Conservation (phyloP, 2,888 invertebrate genomes). For the Embidobia sp. region DNA sequence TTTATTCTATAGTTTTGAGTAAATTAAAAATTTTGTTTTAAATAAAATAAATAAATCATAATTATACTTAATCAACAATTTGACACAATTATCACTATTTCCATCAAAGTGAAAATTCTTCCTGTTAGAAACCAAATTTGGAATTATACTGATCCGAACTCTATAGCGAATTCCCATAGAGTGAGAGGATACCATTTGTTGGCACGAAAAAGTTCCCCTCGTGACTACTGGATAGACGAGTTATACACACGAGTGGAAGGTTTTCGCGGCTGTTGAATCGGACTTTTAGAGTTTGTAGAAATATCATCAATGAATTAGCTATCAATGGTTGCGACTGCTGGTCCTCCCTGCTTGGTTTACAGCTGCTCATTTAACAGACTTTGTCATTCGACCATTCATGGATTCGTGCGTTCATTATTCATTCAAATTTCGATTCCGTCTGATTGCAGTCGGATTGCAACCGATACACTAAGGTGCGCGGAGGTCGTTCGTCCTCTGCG, state of each 20-base stretch:
- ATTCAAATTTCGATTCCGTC: constrained; percentile 76
- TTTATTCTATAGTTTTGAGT: too few relatives aligned
- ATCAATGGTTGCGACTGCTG: constrained; percentile 78
- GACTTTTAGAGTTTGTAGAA: constrained; percentile 47
- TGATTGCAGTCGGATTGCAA: constrained; percentile 82
- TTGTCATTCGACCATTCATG: constrained; percentile 64
- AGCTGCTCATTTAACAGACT: constrained; percentile 64
- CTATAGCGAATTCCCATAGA: constrained; percentile 16
- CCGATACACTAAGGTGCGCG: constrained; percentile 82
- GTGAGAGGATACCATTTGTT: constrained; percentile 2
- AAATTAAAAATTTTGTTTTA: too few relatives aligned
- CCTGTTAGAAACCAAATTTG: constrained; percentile 38
- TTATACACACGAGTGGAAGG: constrained; percentile 31
- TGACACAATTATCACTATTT: constrained; percentile 16
- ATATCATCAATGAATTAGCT: constrained; percentile 49
- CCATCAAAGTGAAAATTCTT: constrained; percentile 3
- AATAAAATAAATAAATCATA: too few relatives aligned
- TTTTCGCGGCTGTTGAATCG: constrained; percentile 14
- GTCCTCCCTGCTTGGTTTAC: constrained; percentile 79
- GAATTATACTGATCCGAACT: constrained; percentile 12
- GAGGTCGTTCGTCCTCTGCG: constrained; percentile 81
- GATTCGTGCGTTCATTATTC: constrained; percentile 65
- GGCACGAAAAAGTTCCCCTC: constrained; percentile 39
- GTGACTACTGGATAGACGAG: background rate
- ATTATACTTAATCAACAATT: too few relatives aligned